Evolutionary conservation across 2,113 vertebrate species (phyloP).

Genomic region (Ammodytes dubius): DNA sequence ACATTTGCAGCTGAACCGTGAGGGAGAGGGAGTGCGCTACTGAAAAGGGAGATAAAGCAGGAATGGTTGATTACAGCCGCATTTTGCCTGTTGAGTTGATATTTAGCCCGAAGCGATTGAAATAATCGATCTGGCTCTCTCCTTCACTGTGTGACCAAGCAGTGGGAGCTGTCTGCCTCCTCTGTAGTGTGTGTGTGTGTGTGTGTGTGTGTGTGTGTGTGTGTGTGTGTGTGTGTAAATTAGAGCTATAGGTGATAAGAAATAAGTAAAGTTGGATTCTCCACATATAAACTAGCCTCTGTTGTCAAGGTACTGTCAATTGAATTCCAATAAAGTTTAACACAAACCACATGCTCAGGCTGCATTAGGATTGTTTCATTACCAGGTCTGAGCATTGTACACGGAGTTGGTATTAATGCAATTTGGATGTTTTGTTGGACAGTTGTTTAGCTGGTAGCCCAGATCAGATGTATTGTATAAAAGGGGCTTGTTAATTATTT

Average conservation of each 20-base stretch:
- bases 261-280: background rate
- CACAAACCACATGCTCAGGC: background rate
- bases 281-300: background rate
- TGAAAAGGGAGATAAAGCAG: constrained; percentile 20
- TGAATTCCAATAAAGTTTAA: background rate
- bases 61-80: constrained; percentile 45
- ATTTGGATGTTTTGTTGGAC: constrained; percentile 1
- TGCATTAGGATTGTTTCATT: background rate
- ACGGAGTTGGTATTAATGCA: background rate
- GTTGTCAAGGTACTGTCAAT: background rate
- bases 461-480: constrained; percentile 4
- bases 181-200: background rate
- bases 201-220: too few relatives aligned
- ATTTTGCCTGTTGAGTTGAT: constrained; percentile 44
- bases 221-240: too few relatives aligned
- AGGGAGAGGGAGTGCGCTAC: constrained; percentile 1
- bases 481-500: background rate
- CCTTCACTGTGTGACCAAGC: constrained; percentile 20
- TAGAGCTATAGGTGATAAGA: constrained; percentile 5
- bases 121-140: constrained; percentile 30
- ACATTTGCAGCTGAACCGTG: background rate
- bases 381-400: background rate
- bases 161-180: constrained; percentile 23
- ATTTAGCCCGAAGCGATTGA: constrained; percentile 52
- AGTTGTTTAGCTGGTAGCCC: background rate